A percentile compares a stretch with the other conserved stretches of the same genome.
phyloP scores from a whole-genome alignment of 2,113 vertebrate genomes.

The Urocolius indicus region DNA sequence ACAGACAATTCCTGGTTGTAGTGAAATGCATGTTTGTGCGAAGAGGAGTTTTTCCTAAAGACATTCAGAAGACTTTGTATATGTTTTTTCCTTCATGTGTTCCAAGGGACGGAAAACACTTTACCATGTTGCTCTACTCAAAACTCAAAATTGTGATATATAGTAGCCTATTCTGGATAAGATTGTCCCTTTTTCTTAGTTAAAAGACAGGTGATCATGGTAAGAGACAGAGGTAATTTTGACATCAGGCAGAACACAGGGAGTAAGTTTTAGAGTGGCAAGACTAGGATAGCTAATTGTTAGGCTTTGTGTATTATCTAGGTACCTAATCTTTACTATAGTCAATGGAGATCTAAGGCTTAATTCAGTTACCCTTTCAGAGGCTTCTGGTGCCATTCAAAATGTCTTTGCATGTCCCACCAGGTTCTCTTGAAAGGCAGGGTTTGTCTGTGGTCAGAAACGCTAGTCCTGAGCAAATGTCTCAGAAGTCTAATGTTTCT shows the following conservation, averaged over 20 bases:
- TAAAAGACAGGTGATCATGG: neutral
- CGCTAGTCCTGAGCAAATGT: neutral
- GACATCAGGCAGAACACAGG: neutral
- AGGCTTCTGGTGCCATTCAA: neutral
- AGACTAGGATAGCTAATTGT: neutral
- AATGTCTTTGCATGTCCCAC: neutral
- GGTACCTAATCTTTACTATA: neutral
- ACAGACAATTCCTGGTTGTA: neutral
- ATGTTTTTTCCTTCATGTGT: neutral
- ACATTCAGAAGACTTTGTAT: neutral
- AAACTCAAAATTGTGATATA: neutral
- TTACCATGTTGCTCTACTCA: neutral
- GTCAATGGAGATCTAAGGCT: neutral
- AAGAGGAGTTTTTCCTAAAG: neutral
- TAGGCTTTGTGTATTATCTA: neutral
- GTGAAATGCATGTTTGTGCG: neutral
- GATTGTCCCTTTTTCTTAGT: neutral
- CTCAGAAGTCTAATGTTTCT: neutral
- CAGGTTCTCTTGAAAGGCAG: neutral
- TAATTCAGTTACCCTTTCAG: neutral
- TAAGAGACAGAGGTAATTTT: neutral
- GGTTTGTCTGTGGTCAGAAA: neutral
- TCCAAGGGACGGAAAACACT: neutral
- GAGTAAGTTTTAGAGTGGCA: neutral
- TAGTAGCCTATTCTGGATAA: neutral